These are phyloP conservation scores for Botrylloides violaceus DNA, from an alignment of 23 tunicate genomes.

Conservation along the genomic window DNA sequence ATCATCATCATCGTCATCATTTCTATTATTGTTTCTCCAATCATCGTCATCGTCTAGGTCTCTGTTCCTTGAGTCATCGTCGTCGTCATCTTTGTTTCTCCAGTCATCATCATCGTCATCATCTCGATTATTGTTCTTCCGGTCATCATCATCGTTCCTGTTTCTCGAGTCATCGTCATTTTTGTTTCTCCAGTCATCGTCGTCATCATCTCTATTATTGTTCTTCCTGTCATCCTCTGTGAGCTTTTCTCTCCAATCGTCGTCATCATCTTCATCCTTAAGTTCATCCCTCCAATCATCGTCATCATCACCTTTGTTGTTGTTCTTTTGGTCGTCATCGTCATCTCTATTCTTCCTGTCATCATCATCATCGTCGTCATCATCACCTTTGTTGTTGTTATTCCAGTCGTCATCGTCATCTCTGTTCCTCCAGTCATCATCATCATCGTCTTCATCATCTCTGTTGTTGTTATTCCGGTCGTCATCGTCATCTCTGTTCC, in stretches of 20 bases:
- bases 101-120: conserved; percentile 8
- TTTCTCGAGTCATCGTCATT: too few species aligned
- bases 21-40: background rate
- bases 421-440: conserved; percentile 15
- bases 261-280: conserved; percentile 20
- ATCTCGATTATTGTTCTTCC: background rate
- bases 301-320: conserved; percentile 2
- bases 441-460: conserved; percentile 20
- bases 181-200: conserved; percentile 1
- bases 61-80: background rate
- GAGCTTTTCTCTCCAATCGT: background rate
- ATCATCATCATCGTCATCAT: conserved; percentile 7
- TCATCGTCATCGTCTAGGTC: background rate
- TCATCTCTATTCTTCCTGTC: background rate
- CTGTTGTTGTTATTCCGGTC: conserved; percentile 5
- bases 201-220: background rate
- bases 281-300: conserved; percentile 13
- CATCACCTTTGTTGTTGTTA: conserved; percentile 15
- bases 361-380: conserved; percentile 22
- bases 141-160: conserved; percentile 23
- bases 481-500: conserved; percentile 11
- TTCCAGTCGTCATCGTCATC: conserved; percentile 19
- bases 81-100: background rate
- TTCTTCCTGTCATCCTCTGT: conserved; percentile 4
- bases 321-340: background rate